Conservation (phyloP, 2,113 vertebrate species). For the Prochilodus magdalenae region DNA sequence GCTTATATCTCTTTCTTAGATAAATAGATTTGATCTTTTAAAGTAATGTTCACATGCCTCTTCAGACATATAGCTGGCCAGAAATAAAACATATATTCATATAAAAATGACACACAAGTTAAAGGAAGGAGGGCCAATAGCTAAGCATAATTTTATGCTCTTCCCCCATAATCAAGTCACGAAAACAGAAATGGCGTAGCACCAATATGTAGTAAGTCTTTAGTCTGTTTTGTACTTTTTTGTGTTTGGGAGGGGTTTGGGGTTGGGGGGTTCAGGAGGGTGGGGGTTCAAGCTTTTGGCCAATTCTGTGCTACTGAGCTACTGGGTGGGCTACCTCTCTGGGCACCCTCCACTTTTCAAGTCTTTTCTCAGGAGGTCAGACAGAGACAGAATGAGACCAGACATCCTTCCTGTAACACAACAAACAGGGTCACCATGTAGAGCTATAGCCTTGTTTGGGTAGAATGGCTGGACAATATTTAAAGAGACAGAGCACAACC, state of each 20-base stretch:
- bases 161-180: constrained; percentile 73
- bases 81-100: constrained; percentile 68
- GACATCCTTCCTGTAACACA: constrained; percentile 16
- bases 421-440: neutral
- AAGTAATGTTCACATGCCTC: constrained; percentile 78
- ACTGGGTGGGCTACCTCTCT: constrained; percentile 68
- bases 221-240: constrained; percentile 51
- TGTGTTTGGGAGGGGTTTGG: neutral
- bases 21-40: constrained; percentile 77
- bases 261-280: neutral
- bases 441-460: constrained; percentile 20
- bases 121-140: constrained; percentile 67
- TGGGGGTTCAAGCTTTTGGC: constrained; percentile 52
- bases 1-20: constrained; percentile 80
- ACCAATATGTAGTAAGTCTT: constrained; percentile 66
- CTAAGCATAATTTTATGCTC: constrained; percentile 67
- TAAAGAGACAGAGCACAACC: constrained; percentile 25
- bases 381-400: constrained; percentile 25
- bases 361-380: constrained; percentile 77
- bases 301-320: constrained; percentile 72
- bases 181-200: constrained; percentile 66
- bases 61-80: constrained; percentile 74
- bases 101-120: constrained; percentile 74
- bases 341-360: constrained; percentile 73
- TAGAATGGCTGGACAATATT: neutral